phyloP scores from a whole-genome alignment of 2,113 vertebrate species.

The Xerus inauris region DNA sequence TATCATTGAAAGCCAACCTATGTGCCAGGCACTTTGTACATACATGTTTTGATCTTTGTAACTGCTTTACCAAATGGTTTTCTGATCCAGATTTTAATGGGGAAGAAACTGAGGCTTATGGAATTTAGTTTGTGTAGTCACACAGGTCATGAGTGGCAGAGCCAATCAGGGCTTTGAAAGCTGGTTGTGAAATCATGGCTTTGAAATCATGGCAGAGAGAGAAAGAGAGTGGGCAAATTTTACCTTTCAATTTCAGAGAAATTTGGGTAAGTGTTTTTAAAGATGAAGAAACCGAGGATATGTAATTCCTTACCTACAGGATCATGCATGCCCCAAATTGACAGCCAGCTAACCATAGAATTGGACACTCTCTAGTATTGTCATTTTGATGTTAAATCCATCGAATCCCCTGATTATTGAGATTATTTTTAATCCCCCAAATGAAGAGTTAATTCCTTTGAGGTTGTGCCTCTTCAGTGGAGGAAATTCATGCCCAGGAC shows the following conservation, averaged over 20 bases:
- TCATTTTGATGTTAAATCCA: constrained; percentile 4
- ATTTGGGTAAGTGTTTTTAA: background rate
- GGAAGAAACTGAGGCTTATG: background rate
- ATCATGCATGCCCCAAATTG: background rate
- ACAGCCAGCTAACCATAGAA: background rate
- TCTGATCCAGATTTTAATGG: constrained; percentile 5
- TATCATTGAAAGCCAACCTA: background rate
- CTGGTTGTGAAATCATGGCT: background rate
- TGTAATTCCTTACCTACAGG: background rate
- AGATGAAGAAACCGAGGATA: constrained; percentile 11
- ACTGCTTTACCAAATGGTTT: background rate
- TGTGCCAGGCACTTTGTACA: background rate
- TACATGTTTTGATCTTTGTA: background rate
- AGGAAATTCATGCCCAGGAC: background rate
- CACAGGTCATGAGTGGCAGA: background rate
- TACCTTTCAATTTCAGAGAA: constrained; percentile 12
- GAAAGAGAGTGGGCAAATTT: background rate
- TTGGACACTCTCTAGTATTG: background rate
- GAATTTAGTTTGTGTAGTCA: background rate
- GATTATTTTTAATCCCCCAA: background rate
- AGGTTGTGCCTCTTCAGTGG: background rate
- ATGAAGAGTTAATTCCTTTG: background rate
- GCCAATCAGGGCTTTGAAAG: background rate
- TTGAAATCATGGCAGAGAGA: background rate
- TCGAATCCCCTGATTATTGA: constrained; percentile 19